Base-by-base conservation (phyloP, 2,113 vertebrate genomes). In the Passer domesticus region DNA sequence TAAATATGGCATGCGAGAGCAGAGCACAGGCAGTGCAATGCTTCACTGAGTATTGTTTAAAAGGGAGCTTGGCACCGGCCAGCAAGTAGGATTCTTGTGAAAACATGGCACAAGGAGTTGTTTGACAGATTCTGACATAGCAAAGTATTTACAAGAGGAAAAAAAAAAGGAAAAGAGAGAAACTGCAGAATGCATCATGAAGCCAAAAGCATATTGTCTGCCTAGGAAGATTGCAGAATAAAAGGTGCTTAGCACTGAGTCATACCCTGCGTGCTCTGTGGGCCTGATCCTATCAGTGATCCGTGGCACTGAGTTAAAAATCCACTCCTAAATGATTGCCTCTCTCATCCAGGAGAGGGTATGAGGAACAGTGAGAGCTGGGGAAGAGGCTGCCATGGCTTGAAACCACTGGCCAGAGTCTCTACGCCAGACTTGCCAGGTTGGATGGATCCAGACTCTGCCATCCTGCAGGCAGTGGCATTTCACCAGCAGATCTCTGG, bases 51-150 rank as follows among this genome's bases (percentile, higher is more conserved):
- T 75, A 95, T 95, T 96, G 97, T 97, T 97, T 97, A 96, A 96
- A 97, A 97, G 97, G 94, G 87, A 72, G 88, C 94, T 96, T 98
- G 97, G 98, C 97, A 96, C 55, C 0, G 2, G 76, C 60, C 89
- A 85, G 90, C 43, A 58, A 90, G 94, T 78, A 53, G 67, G 92
- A 89, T 95, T 95, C 97, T 96, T 97, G 59, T 95, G 93, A 96
- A 98, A 97, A 84, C 94, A 96, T 96, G 98, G 97, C 96, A 97
- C 50, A 23, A 85, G 96, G 89, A 66, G 86, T 94, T 97, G 97
- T 98, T 98, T 98, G 98, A 98, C 97, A 98, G 97, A 94, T 75
- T 82, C 37, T 84, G 96, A 97, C 96, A 94, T 83, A 87, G 95
- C 90, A 89, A 89, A 95, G 94, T 41, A 94, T 97, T 95, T 62